Conservation (phyloP, 2,888 invertebrate genomes). For the Bugula neritina region DNA sequence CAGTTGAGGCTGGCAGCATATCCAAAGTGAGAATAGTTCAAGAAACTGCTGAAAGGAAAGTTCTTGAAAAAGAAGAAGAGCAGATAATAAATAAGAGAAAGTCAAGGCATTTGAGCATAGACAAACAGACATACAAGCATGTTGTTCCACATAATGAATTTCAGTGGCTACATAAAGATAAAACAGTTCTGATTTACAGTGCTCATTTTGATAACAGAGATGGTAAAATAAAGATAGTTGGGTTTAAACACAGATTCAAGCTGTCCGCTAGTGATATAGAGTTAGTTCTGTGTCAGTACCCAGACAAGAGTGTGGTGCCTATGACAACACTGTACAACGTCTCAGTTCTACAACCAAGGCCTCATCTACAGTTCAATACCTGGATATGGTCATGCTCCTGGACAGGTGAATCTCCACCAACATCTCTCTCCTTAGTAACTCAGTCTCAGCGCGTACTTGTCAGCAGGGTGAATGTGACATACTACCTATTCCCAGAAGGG, state of each 20-base stretch:
- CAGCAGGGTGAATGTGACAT: not conserved
- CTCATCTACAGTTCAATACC: not conserved
- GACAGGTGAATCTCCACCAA: not conserved
- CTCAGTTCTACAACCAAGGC: constrained; percentile 2
- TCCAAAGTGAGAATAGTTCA: not conserved
- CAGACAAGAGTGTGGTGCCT: not conserved
- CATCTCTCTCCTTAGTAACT: not conserved
- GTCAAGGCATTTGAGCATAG: not conserved
- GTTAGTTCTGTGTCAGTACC: not conserved
- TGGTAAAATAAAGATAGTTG: constrained; percentile 2
- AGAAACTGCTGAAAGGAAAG: not conserved
- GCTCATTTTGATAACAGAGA: constrained; percentile 19
- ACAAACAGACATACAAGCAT: not conserved
- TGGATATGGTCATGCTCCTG: constrained; percentile 14
- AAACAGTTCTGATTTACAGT: not conserved
- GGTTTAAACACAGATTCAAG: constrained; percentile 15
- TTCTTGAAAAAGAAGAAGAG: not conserved
- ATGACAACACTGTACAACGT: constrained; percentile 22
- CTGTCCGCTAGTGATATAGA: not conserved
- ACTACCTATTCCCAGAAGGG: constrained; percentile 3
- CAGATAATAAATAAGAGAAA: not conserved
- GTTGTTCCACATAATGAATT: not conserved
- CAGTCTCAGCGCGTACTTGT: not conserved
- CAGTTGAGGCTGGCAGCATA: not conserved
- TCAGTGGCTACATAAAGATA: constrained; percentile 1